Evolutionary conservation across 1,140 invertebrate genomes (phyloP), one percentile per base, ranked within the genome.

Genomic region (Drosophila novamexicana): DNA sequence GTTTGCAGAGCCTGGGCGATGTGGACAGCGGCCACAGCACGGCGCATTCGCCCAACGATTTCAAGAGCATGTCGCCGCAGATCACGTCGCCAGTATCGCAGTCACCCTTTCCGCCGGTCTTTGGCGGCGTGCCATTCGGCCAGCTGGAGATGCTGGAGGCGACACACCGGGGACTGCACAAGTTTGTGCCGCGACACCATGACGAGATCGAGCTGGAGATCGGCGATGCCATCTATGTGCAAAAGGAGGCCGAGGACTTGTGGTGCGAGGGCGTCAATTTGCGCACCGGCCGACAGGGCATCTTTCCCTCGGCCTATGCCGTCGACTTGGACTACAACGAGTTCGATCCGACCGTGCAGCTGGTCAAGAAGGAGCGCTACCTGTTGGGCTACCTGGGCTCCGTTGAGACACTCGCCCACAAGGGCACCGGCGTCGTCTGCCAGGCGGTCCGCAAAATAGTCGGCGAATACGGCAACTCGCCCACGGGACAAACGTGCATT

Each of bases 241-340:
- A 98, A 84, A 97, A 98, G 91, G 98, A 99, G 93, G 97, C 96
- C 10, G 98, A 99, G 78, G 98, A 99, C 93, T 93, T 99, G 50
- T 99, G 98, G 98, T 98, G 98, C 93, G 98, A 99, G 96, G 98
- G 96, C 95, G 97, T 99, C 0, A 99, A 99, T 93, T 93, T 99
- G 52, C 94, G 98, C 75, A 98, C 98, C 1, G 97, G 97, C 22
- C 94, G 97, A 62, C 96, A 97, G 93, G 98, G 98, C 9, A 98
- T 99, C 56, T 99, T 99, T 92, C 98, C 98, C 1, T 97, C 97
- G 52, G 98, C 98, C 12, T 99, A 99, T 91, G 98, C 98, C 6
- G 98, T 98, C 3, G 98, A 99, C 90, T 96, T 99, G 92, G 97
- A 99, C 79, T 98, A 99, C 93, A 97, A 96, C 88, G 97, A 98